Percentiles rank a stretch among this genome's conserved stretches.
Conservation (phyloP, 2,888 invertebrate genomes). For the Empis livida region DNA sequence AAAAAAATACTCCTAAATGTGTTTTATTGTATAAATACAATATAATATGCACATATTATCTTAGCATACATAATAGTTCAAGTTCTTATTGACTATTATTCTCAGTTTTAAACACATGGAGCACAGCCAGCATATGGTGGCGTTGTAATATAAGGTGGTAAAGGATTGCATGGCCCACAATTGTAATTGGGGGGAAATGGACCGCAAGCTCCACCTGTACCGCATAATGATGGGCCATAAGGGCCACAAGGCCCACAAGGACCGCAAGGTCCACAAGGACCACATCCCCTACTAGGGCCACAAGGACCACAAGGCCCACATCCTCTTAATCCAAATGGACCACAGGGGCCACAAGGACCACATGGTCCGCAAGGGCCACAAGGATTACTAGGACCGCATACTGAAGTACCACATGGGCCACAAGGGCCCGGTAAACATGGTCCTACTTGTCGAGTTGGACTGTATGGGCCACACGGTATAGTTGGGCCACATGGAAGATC, state of each 20-base stretch:
- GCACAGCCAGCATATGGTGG: too few relatives aligned
- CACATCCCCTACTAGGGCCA: conserved; percentile 11
- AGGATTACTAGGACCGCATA: conserved; percentile 4
- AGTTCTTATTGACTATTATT: too few relatives aligned
- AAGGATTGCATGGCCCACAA: conserved; percentile 19
- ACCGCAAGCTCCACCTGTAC: conserved; percentile 21
- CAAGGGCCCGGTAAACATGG: conserved; percentile 15
- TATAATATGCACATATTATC: too few relatives aligned
- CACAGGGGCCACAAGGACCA: conserved; percentile 16
- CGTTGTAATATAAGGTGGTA: conserved; percentile 1
- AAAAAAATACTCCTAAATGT: too few relatives aligned
- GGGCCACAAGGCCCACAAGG: conserved; percentile 14
- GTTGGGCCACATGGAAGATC: conserved; percentile 16
- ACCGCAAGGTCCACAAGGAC: conserved; percentile 14
- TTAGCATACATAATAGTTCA: too few relatives aligned
- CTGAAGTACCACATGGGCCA: conserved; percentile 17
- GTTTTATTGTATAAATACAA: too few relatives aligned
- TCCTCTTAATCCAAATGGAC: conserved; percentile 17
- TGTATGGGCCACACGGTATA: conserved; percentile 17
- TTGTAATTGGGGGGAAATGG: conserved; percentile 12
- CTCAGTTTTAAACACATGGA: too few relatives aligned
- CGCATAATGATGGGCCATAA: conserved; percentile 12
- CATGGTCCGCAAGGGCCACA: conserved; percentile 11
- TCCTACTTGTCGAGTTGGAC: conserved; percentile 19
- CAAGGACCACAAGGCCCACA: conserved; percentile 10